phyloP scores from a whole-genome alignment of 2,888 invertebrate genomes.

The Chaetogeoica ovagalla region DNA sequence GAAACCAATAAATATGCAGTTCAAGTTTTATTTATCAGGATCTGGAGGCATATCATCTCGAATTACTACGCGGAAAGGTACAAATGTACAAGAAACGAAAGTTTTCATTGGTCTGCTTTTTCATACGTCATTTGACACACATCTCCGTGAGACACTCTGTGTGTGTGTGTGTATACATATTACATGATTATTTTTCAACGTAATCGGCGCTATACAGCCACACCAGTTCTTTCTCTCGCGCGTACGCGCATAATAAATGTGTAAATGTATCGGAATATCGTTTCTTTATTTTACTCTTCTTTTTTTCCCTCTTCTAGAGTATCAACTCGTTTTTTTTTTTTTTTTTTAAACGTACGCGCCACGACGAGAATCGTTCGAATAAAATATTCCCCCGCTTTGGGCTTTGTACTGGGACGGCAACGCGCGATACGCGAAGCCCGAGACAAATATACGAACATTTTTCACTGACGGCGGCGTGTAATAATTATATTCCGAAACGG shows the following conservation, averaged over 20 bases:
- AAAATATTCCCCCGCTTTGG: background rate
- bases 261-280: too few relatives aligned
- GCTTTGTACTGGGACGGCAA: background rate
- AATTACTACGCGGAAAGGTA: too few relatives aligned
- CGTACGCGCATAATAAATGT: too few relatives aligned
- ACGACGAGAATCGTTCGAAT: background rate
- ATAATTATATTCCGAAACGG: slow-evolving; percentile 30
- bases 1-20: too few relatives aligned
- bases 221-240: background rate
- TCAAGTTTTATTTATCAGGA: too few relatives aligned
- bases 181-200: slow-evolving; percentile 18
- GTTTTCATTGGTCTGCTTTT: too few relatives aligned
- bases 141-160: too few relatives aligned
- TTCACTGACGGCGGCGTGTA: slow-evolving; percentile 27
- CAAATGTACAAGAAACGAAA: too few relatives aligned
- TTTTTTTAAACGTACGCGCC: background rate
- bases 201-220: background rate
- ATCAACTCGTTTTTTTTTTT: slow-evolving; percentile 3
- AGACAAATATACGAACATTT: slow-evolving; percentile 31
- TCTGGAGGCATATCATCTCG: too few relatives aligned
- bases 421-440: background rate
- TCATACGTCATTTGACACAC: too few relatives aligned
- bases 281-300: too few relatives aligned
- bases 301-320: too few relatives aligned
- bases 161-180: background rate